Evolutionary conservation across 2,888 invertebrate genomes (phyloP), one percentile per base, ranked within the genome.

Genomic region (Synanthedon andrenaeformis): DNA sequence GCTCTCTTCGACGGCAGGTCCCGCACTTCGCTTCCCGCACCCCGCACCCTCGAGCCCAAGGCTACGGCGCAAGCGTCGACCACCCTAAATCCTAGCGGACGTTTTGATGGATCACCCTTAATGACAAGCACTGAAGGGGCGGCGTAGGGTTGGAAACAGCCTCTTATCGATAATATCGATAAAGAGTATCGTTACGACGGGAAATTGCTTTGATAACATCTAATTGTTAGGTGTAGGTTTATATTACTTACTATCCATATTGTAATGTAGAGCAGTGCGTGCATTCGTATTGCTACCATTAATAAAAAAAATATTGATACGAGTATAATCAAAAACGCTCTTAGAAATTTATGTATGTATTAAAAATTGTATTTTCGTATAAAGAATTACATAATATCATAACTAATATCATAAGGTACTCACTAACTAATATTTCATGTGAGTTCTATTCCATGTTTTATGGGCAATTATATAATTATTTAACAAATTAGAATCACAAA

Each of bases 61-160:
- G 35, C 41, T 23, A 63, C 59, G 59, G 82, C 84, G 86, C 84
- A 83, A 65, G 82, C 84, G 84, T 74, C 74, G 71, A 67, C 71
- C 79, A 75, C 82, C 87, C 87, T 74, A 86, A 87, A 85, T 83
- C 87, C 85, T 73, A 68, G 79, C 78, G 81, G 87, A 87, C 86
- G 76, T 86, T 82, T 82, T 87, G 86, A 87, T 87, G 86, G 86
- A 87, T 87, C 86, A 86, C 86, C 87, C 86, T 82, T 86, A 87
- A 87, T 86, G 87, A 86, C 87, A 83, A 82, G 81, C 77, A 76
- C 76, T 72, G 80, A 76, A 79, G 81, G 83, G 82, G 77, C 72
- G 76, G 64, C 55, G 58, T 72, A 81, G 77, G 61, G 75, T 59
- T 64, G 75, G 51, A 13, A 28, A 51, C 56, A 52, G 42, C 54